Percentiles rank a stretch among this genome's conserved stretches.
Evolutionary conservation across 2,113 vertebrate genomes (phyloP).

Genomic region (Sinocyclocheilus maitianheensis): DNA sequence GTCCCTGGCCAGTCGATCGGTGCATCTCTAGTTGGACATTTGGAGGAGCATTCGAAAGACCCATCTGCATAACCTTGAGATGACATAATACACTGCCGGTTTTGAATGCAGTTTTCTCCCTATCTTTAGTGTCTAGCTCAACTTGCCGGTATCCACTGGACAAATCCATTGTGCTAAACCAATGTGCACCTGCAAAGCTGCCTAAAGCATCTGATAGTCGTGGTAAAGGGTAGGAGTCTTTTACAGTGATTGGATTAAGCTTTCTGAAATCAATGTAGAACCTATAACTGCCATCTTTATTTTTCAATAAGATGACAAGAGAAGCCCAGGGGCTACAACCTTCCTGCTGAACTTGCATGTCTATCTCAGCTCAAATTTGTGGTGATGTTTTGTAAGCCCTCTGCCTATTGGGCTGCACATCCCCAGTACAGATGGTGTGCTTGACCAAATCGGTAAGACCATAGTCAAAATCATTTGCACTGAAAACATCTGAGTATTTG

Average conservation of each 20-base stretch:
- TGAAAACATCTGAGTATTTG: neutral
- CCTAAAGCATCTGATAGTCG: too few relatives aligned
- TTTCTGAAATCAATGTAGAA: neutral
- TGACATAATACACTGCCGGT: slow-evolving; percentile 41
- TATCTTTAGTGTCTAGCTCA: slow-evolving; percentile 27
- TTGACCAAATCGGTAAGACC: slow-evolving; percentile 27
- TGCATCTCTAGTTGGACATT: slow-evolving; percentile 25
- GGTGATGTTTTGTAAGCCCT: slow-evolving; percentile 45
- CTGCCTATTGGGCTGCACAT: slow-evolving; percentile 25
- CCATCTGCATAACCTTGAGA: slow-evolving; percentile 52
- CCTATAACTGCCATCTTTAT: neutral
- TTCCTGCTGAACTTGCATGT: slow-evolving; percentile 45
- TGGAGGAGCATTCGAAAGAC: slow-evolving; percentile 46
- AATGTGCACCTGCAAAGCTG: neutral
- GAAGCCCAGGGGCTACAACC: slow-evolving; percentile 44
- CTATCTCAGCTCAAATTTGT: slow-evolving; percentile 38
- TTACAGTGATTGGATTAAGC: slow-evolving; percentile 47
- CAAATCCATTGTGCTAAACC: slow-evolving; percentile 50
- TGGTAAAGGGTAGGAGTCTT: slow-evolving; percentile 39
- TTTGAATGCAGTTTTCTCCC: slow-evolving; percentile 47
- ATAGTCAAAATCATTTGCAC: neutral
- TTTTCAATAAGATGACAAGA: slow-evolving; percentile 41
- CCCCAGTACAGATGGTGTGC: slow-evolving; percentile 24
- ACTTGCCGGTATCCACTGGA: slow-evolving; percentile 49
- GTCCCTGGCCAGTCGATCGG: too few relatives aligned